Evolutionary conservation across 2,888 invertebrate genomes (phyloP).

Genomic region (Melipona bicolor): DNA sequence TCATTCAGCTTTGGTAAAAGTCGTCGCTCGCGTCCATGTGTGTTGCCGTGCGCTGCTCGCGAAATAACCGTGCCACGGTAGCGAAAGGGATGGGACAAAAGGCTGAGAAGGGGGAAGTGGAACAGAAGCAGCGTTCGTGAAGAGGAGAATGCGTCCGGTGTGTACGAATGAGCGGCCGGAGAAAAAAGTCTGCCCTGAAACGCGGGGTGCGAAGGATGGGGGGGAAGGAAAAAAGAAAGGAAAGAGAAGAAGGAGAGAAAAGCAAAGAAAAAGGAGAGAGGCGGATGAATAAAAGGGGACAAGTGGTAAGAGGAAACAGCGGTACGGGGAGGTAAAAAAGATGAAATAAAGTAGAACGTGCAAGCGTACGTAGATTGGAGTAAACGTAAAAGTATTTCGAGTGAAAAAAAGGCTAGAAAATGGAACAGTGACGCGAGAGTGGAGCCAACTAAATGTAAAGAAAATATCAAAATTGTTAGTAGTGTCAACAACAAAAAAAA

Average conservation of each 20-base stretch:
- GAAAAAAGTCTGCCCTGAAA: conserved; percentile 20
- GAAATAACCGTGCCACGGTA: conserved; percentile 43
- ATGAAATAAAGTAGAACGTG: background rate
- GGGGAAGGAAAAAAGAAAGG: background rate
- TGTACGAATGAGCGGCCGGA: conserved; percentile 15
- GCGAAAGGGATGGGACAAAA: conserved; percentile 22
- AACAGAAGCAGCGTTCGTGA: conserved; percentile 41
- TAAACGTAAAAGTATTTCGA: background rate
- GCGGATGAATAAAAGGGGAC: background rate
- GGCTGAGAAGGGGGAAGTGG: conserved; percentile 3
- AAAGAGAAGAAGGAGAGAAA: background rate
- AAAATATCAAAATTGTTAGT: background rate
- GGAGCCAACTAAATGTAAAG: background rate
- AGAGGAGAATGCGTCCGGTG: conserved; percentile 27
- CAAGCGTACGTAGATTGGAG: background rate
- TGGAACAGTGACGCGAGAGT: background rate
- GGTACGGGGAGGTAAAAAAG: background rate
- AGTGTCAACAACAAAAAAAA: background rate
- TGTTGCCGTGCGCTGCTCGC: conserved; percentile 22
- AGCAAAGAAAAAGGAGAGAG: background rate
- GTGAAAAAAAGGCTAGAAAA: background rate
- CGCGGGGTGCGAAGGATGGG: conserved; percentile 5
- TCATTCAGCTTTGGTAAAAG: conserved; percentile 43
- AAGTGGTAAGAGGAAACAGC: background rate
- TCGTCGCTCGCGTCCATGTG: conserved; percentile 23